A percentile compares a stretch with the other conserved stretches of the same genome.
These are phyloP conservation scores for Sinelater perroti DNA, from an alignment of 2,888 invertebrate genomes.

Conservation along the genomic window DNA sequence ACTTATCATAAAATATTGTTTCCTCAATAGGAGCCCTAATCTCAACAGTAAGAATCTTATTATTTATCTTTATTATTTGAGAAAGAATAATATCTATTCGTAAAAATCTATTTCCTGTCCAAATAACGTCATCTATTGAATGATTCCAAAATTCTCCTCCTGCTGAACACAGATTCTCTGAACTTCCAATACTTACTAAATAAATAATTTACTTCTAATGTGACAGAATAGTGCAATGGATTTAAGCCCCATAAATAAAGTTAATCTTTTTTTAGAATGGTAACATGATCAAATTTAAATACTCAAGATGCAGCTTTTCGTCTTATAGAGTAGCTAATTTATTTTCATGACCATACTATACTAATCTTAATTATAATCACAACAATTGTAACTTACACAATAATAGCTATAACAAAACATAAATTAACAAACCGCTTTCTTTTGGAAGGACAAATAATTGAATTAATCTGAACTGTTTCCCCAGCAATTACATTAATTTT, in stretches of 20 bases:
- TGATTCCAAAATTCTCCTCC: conserved; percentile 68
- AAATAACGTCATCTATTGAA: conserved; percentile 68
- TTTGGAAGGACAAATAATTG: no score
- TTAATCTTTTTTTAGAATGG: conserved; percentile 67
- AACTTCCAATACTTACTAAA: conserved; percentile 67
- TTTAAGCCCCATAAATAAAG: conserved; percentile 75
- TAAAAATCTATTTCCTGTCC: conserved; percentile 62
- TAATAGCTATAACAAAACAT: no score
- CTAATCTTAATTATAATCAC: neutral
- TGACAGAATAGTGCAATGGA: conserved; percentile 73
- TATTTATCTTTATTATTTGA: conserved; percentile 71
- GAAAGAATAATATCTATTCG: conserved; percentile 67
- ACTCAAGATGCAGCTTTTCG: no score
- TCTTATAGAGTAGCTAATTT: conserved; percentile 74
- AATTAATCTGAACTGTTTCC: no score
- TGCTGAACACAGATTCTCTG: conserved; percentile 68
- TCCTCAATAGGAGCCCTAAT: conserved; percentile 70
- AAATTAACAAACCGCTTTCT: no score
- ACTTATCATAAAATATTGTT: conserved; percentile 71
- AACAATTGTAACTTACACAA: no score
- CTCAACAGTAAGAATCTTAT: conserved; percentile 67
- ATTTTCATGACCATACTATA: no score
- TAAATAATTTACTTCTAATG: conserved; percentile 67
- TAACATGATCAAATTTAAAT: conserved; percentile 65
- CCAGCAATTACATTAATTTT: neutral